Evolutionary conservation across 1,140 invertebrate species (phyloP), one percentile per base, ranked within the genome.

Genomic region (Spodoptera litura): DNA sequence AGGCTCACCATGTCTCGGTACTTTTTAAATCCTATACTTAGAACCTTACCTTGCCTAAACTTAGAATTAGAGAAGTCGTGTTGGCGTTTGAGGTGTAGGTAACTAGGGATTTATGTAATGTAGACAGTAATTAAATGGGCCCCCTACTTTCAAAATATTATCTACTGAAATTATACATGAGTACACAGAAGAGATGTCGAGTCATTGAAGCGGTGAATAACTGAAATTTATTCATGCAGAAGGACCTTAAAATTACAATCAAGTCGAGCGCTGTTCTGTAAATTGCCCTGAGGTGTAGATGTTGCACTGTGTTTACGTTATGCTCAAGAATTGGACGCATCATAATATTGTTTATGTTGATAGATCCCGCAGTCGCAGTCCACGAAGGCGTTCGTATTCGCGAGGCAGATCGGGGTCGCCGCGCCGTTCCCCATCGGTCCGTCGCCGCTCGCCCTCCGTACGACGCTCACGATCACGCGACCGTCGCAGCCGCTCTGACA

Each of bases 11-110:
- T 89, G 87, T 89, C 88, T 92, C 90, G 92, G 92, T 94, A 94
- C 90, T 91, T 87, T 93, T 93, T 92, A 76, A 90, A 92, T 92
- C 90, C 92, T 94, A 90, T 93, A 91, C 87, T 94, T 94, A 94
- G 91, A 89, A 93, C 90, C 85, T 85, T 91, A 87, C 92, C 90
- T 91, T 92, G 89, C 85, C 89, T 90, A 78, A 88, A 86, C 85
- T 81, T 91, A 93, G 88, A 78, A 85, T 76, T 91, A 90, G 86
- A 85, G 74, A 70, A 71, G 79, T 83, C 61, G 81, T 84, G 84
- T 84, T 85, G 87, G 83, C 66, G 83, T 79, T 83, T 78, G 78
- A 81, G 77, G 71, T 78, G 59, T 86, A 75, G 73, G 73, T 64
- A 81, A 77, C 70, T 84, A 83, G 82, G 84, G 70, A 49, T 78